phyloP scores from a whole-genome alignment of 53 echinoderm and acorn worm genomes.

The Pentamera pediparva region DNA sequence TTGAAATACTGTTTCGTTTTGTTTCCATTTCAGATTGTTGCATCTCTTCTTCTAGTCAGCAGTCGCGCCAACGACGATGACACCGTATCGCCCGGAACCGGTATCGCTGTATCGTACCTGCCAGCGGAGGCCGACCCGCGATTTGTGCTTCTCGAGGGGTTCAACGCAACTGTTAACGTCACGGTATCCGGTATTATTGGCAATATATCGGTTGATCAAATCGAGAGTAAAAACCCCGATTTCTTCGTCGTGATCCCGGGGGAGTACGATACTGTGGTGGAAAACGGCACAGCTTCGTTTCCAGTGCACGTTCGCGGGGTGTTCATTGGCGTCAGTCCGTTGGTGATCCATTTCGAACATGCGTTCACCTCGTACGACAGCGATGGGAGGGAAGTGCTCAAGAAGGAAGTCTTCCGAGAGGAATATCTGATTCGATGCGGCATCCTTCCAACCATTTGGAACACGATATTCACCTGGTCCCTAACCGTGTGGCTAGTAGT shows the following conservation, averaged over 20 bases:
- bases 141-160: conserved; percentile 13
- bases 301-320: conserved; percentile 4
- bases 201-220: conserved; percentile 6
- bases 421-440: conserved; percentile 1
- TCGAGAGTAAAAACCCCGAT: conserved; percentile 17
- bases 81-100: too few relatives aligned
- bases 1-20: too few relatives aligned
- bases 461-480: conserved; percentile 50
- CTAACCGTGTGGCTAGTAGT: conserved; percentile 67
- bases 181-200: conserved; percentile 10
- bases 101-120: not conserved
- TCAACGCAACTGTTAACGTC: not conserved
- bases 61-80: too few relatives aligned
- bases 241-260: conserved; percentile 3
- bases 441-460: conserved; percentile 29
- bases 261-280: not conserved
- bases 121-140: not conserved
- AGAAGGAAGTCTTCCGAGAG: not conserved
- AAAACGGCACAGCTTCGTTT: conserved; percentile 6
- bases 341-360: conserved; percentile 16
- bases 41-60: too few relatives aligned
- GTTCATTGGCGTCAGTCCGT: conserved; percentile 12
- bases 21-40: too few relatives aligned
- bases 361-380: not conserved
- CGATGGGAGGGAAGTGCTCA: not conserved